Base-by-base conservation (phyloP, 1,140 invertebrate species). In the Chrysomallon squamiferum region DNA sequence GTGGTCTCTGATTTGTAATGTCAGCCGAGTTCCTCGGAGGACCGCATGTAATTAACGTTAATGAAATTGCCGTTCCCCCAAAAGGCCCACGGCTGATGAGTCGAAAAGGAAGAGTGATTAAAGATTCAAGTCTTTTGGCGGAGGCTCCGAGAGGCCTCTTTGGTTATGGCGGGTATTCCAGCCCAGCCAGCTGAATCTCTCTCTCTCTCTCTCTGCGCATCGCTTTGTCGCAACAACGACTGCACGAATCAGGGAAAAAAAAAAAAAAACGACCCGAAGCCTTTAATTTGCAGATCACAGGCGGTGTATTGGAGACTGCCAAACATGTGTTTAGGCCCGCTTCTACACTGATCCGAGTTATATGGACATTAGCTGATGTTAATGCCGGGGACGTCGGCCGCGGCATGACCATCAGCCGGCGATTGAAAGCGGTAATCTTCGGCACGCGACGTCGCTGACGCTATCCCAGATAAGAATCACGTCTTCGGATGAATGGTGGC, bases 11-110 rank as follows among this genome's bases (percentile, higher is more conserved):
- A 54, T 54, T 54, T 54, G 50, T 54, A 27, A 15, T 54, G 50
- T 54, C 50, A 54, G 50, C 4, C 18, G 15, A 30, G 50, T 13
- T 59, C 41, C 58, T 59, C 58, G 18, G 22, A 38, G 58, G 58
- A 59, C 58, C 20, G n/a, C n/a, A 30, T 25, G 58, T 59, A 59
- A 59, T 59, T 59, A 59, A 59, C 32, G 33, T 43, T 59, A 59
- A 59, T 59, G 58, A 59, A 59, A 59, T 59, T 59, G 58, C 58
- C 58, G 58, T 35, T 59, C 50, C 50, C 35, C 50, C 50, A 54
- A 54, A 27, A 54, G 50, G 50, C 25, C 50, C 22, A 54, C 18
- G 29, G 50, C 50, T 54, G 50, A 54, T 54, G 50, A 54, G 29
- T 25, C 15, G 50, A 54, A 54, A 22, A 54, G 35, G 25, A 54